Conservation (phyloP, 2,888 invertebrate genomes). For the Drosophila austrosaltans region DNA sequence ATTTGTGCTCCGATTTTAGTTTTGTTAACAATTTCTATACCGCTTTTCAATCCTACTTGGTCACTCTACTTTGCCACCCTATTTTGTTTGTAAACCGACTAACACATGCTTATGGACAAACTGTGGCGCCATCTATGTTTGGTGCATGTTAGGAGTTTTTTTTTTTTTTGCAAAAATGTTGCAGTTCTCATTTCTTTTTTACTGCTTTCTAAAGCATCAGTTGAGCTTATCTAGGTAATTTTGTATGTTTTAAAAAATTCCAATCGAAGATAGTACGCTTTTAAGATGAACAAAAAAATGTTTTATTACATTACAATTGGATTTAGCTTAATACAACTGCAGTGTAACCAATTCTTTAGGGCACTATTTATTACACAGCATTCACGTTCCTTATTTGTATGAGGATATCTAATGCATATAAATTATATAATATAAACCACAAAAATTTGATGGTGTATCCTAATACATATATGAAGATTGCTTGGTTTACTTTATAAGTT, state of each 20-base stretch:
- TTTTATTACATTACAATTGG: conserved; percentile 5
- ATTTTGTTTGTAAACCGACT: not conserved
- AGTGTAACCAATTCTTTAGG: not conserved
- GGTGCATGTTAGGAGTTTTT: not conserved
- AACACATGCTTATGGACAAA: not conserved
- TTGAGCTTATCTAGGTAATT: no score
- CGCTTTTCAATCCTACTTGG: not conserved
- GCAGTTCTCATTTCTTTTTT: no score
- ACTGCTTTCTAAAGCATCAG: no score
- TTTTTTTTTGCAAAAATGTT: not conserved
- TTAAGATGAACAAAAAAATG: not conserved
- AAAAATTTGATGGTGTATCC: not conserved
- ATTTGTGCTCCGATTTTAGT: not conserved
- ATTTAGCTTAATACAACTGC: not conserved
- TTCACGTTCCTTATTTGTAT: not conserved
- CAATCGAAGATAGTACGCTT: no score
- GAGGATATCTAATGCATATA: not conserved
- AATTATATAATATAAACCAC: not conserved
- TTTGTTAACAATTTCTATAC: not conserved
- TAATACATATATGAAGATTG: not conserved
- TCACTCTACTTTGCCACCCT: conserved; percentile 8
- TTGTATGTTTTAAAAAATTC: no score
- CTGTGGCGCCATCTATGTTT: not conserved
- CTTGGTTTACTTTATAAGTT: not conserved
- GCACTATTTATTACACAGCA: conserved; percentile 10